A percentile compares a stretch with the other conserved stretches of the same genome.
Evolutionary conservation across 2,113 vertebrate species (phyloP).

Genomic region (Prionailurus bengalensis): DNA sequence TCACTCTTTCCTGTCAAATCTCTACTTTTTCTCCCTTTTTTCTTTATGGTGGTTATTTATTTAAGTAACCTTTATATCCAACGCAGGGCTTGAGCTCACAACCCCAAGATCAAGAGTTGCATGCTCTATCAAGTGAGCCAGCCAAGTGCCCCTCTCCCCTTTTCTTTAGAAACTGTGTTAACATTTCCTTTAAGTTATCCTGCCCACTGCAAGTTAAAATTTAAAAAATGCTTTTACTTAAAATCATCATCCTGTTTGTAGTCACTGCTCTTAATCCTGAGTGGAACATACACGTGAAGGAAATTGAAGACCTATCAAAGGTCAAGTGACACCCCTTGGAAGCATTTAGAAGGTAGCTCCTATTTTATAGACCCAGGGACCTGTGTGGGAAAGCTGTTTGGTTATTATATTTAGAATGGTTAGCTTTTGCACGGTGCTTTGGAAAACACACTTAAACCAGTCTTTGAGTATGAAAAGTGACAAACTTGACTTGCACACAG

Average conservation of each 20-base stretch:
- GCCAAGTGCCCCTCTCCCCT: too few species aligned
- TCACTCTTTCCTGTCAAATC: background rate
- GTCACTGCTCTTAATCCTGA: background rate
- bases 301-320: background rate
- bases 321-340: background rate
- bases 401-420: slow-evolving; percentile 21
- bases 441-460: background rate
- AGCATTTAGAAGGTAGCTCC: slow-evolving; percentile 24
- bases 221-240: background rate
- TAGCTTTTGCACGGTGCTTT: background rate
- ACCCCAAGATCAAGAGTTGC: too few species aligned
- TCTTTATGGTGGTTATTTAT: background rate
- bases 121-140: too few species aligned
- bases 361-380: background rate
- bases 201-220: background rate
- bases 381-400: background rate
- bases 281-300: background rate
- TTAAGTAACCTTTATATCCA: too few species aligned
- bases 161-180: slow-evolving; percentile 33
- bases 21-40: background rate
- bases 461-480: background rate
- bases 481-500: background rate
- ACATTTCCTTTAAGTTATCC: background rate
- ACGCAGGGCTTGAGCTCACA: too few species aligned
- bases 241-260: background rate